Evolutionary conservation across 2,113 vertebrate species (phyloP).

Genomic region (Vidua macroura): DNA sequence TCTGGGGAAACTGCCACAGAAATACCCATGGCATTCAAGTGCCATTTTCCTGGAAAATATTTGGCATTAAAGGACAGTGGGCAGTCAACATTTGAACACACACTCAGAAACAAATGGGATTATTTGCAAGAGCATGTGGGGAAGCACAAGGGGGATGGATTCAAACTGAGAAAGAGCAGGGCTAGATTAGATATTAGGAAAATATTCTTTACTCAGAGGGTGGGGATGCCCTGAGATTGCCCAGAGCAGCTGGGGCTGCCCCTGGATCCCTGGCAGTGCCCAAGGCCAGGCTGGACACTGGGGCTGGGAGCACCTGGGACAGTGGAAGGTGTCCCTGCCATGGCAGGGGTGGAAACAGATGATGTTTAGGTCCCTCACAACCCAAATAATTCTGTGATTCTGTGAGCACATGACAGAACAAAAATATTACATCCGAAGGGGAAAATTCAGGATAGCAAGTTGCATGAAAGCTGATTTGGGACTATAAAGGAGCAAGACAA

Average conservation of each 20-base stretch:
- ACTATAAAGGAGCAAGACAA: background rate
- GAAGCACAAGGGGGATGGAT: background rate
- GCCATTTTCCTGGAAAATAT: background rate
- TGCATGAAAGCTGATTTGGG: background rate
- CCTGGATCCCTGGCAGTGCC: background rate
- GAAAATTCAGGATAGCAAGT: background rate
- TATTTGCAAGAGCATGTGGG: background rate
- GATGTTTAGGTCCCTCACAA: background rate
- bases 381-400: background rate
- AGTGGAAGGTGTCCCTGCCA: background rate
- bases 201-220: background rate
- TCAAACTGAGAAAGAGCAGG: background rate
- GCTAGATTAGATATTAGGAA: background rate
- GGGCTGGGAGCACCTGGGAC: background rate
- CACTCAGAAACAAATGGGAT: background rate
- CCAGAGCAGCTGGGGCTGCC: background rate
- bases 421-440: background rate
- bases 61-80: background rate
- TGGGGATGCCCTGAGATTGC: rapidly evolving
- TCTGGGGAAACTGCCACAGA: background rate
- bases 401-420: background rate
- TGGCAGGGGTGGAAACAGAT: too few relatives aligned
- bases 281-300: background rate
- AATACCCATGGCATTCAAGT: background rate
- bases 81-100: background rate